Conservation (phyloP, 1,140 invertebrate species). For the Saxidomus purpurata region DNA sequence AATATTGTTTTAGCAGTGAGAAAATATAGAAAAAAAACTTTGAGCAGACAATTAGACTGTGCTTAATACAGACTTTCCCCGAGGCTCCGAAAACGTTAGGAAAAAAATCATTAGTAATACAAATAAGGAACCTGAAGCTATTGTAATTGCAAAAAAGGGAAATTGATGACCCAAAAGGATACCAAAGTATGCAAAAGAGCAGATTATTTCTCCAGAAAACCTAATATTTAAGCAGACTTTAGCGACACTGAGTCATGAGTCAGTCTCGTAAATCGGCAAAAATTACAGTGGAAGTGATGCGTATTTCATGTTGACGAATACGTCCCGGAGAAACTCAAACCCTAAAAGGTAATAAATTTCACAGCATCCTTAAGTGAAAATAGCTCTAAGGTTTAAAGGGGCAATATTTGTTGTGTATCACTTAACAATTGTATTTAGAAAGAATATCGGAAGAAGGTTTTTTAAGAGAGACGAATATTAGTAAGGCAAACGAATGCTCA, state of each 20-base stretch:
- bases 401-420: too few species aligned
- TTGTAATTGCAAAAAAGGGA: slow-evolving; percentile 23
- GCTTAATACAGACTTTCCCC: background rate
- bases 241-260: slow-evolving; percentile 29
- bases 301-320: slow-evolving; percentile 10
- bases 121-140: slow-evolving; percentile 26
- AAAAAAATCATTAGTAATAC: slow-evolving; percentile 11
- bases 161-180: slow-evolving; percentile 29
- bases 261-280: background rate
- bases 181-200: slow-evolving; percentile 27
- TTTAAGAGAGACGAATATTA: too few species aligned
- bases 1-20: too few species aligned
- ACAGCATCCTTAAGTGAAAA: background rate
- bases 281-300: background rate
- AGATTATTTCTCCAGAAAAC: slow-evolving; percentile 8
- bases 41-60: background rate
- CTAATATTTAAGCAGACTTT: background rate
- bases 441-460: too few species aligned
- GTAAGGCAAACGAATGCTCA: too few species aligned
- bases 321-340: background rate
- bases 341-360: slow-evolving; percentile 5
- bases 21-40: background rate
- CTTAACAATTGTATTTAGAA: too few species aligned
- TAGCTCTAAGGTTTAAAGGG: background rate
- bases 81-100: background rate